Conservation (phyloP, 2,888 invertebrate genomes). For the Leptopilina drosophilae region DNA sequence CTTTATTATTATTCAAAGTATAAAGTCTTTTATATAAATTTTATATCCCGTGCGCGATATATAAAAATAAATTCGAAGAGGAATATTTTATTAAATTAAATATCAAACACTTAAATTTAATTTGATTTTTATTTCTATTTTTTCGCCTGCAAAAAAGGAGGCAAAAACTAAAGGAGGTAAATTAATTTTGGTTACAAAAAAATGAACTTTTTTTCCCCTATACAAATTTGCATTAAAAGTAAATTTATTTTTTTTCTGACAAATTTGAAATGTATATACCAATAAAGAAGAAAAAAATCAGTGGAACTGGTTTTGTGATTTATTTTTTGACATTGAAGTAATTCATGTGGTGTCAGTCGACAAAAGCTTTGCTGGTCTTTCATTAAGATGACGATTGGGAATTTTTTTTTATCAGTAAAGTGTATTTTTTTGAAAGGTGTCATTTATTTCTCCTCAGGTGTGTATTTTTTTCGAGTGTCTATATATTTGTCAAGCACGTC, state of each 20-base stretch:
- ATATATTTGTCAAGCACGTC: constrained; percentile 43
- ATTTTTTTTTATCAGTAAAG: constrained; percentile 61
- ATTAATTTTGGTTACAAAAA: too few species aligned
- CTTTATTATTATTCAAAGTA: neutral
- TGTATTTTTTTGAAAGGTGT: constrained; percentile 73
- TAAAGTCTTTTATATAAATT: too few species aligned
- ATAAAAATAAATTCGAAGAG: neutral
- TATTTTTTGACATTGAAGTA: constrained; percentile 56
- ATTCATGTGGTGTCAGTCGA: constrained; percentile 43
- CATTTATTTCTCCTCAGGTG: constrained; percentile 61
- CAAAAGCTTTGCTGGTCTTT: constrained; percentile 47
- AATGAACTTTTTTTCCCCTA: too few species aligned
- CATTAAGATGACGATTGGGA: constrained; percentile 62
- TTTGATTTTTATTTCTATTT: too few species aligned
- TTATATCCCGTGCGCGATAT: too few species aligned
- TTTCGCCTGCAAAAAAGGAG: too few species aligned
- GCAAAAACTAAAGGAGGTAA: too few species aligned
- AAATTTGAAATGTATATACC: neutral
- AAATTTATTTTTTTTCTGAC: neutral
- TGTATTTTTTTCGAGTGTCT: constrained; percentile 2
- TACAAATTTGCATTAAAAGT: too few species aligned
- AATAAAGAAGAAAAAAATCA: neutral
- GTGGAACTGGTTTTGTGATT: constrained; percentile 63
- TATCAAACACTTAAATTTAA: too few species aligned
- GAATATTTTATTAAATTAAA: too few species aligned